These are phyloP conservation scores for Ditula angustiorana DNA, from an alignment of 2,888 invertebrate genomes.

Conservation along the genomic window DNA sequence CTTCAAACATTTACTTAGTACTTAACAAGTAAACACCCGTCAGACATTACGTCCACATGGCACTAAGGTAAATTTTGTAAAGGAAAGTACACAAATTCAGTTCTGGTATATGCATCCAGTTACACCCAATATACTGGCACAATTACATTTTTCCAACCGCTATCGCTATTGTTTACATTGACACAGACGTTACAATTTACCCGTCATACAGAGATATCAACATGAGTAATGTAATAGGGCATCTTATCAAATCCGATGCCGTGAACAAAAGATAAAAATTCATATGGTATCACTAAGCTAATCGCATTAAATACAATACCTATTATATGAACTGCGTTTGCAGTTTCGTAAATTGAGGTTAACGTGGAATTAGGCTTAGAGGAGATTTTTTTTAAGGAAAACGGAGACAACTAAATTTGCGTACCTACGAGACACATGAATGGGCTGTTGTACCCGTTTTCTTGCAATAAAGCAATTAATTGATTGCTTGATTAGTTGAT, in stretches of 20 bases:
- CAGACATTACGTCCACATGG: not conserved
- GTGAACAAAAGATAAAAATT: constrained; percentile 26
- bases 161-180: not conserved
- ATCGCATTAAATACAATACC: constrained; percentile 3
- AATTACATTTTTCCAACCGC: constrained; percentile 1
- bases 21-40: constrained; percentile 10
- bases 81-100: not conserved
- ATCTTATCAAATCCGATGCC: constrained; percentile 32
- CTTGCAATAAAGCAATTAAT: too few species aligned
- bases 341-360: not conserved
- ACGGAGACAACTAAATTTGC: too few species aligned
- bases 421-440: too few species aligned
- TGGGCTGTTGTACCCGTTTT: too few species aligned
- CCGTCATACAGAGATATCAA: not conserved
- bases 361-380: not conserved
- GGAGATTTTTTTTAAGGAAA: too few species aligned
- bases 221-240: constrained; percentile 20
- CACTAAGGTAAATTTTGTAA: not conserved
- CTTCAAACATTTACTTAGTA: constrained; percentile 12
- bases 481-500: too few species aligned
- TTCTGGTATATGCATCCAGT: not conserved
- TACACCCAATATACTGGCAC: not conserved
- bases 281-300: constrained; percentile 17
- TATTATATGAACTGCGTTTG: not conserved
- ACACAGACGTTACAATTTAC: not conserved